A percentile compares a stretch with the other conserved stretches of the same genome.
Evolutionary conservation across 1,140 invertebrate genomes (phyloP).

Genomic region (Heliconius eleuchia): DNA sequence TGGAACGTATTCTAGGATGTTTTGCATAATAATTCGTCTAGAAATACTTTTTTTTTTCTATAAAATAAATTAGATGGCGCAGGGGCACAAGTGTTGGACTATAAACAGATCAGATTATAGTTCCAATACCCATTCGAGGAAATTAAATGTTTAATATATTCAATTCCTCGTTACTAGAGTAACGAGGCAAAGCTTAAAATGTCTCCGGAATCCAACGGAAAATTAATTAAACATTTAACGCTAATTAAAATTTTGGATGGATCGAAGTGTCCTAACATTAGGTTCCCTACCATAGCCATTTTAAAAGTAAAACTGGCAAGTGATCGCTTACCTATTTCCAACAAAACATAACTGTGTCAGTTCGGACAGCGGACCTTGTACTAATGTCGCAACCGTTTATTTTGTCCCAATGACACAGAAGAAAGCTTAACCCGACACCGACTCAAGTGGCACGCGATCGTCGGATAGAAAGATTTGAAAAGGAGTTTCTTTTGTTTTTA

Average conservation of each 20-base stretch:
- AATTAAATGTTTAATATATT: background rate
- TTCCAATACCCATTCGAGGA: background rate
- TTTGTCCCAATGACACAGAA: conserved; percentile 26
- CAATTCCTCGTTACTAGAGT: too few relatives aligned
- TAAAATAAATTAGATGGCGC: background rate
- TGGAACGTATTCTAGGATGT: background rate
- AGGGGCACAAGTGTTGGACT: too few relatives aligned
- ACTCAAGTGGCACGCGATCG: background rate
- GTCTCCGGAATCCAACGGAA: too few relatives aligned
- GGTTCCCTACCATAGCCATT: background rate
- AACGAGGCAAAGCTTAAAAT: too few relatives aligned
- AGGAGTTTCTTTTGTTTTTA: background rate
- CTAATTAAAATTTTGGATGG: too few relatives aligned
- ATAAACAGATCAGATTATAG: too few relatives aligned
- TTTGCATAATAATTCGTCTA: background rate
- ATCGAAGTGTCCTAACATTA: too few relatives aligned
- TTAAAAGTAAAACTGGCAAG: background rate
- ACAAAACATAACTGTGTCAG: background rate
- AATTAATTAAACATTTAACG: too few relatives aligned
- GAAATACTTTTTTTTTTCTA: background rate
- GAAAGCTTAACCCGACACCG: background rate
- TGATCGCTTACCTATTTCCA: background rate
- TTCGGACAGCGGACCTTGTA: conserved; percentile 14
- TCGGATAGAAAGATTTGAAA: background rate
- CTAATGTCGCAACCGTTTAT: conserved; percentile 25